These are phyloP conservation scores for Saguinus midas DNA, from an alignment of 2,113 vertebrate species.

Conservation along the genomic window DNA sequence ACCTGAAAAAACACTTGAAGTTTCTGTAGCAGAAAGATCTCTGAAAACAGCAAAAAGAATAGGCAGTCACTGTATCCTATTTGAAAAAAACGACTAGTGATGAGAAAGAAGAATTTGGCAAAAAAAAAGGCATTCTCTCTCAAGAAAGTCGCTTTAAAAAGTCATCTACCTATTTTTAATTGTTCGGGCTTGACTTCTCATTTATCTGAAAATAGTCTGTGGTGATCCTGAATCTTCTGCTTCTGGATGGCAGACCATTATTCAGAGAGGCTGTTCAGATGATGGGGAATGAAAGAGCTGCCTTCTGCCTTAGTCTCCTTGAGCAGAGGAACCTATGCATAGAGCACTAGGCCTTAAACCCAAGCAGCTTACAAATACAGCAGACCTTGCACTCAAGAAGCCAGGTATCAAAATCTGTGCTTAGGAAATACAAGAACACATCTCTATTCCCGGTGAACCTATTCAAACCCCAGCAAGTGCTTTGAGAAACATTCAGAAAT, in stretches of 20 bases:
- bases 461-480: background rate
- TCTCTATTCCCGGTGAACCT: background rate
- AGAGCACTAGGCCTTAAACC: background rate
- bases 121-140: constrained; percentile 33
- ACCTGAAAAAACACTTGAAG: constrained; percentile 35
- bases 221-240: background rate
- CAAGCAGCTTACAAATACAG: background rate
- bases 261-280: background rate
- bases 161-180: constrained; percentile 24
- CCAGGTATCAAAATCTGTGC: background rate
- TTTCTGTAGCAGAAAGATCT: background rate
- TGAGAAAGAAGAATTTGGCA: background rate
- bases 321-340: background rate
- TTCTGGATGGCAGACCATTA: background rate
- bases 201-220: constrained; percentile 55
- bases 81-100: constrained; percentile 37
- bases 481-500: constrained; percentile 47
- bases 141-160: constrained; percentile 45
- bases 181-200: constrained; percentile 5
- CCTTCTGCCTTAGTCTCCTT: background rate
- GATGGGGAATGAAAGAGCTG: background rate
- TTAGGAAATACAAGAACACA: background rate
- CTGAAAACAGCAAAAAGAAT: constrained; percentile 34
- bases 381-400: background rate
- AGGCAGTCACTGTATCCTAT: constrained; percentile 20